Base-by-base conservation (phyloP, 2,113 vertebrate genomes). In the Odontesthes bonariensis region DNA sequence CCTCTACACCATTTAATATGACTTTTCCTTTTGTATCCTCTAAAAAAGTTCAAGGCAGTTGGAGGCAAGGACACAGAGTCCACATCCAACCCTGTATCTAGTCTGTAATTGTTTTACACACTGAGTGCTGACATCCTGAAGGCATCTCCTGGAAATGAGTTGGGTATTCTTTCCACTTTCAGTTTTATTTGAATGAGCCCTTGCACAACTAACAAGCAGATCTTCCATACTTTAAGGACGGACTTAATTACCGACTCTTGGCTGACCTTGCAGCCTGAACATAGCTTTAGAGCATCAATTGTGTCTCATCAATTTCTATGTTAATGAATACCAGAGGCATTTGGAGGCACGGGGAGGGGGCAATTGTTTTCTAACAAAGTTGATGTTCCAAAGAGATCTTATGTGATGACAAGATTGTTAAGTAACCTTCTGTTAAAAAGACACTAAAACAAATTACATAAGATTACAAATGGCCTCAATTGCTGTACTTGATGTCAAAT, bases 221-320 rank as follows among this genome's bases (percentile, higher is more conserved):
- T 86, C 85, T 32, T 73, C 73, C 74, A 73, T 82, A 88, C 83
- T 89, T 91, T 78, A 80, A 89, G 81, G 67, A 87, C 85, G 68
- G 82, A 68, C 82, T 92, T 92, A 92, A 93, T 92, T 90, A 91
- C 90, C 64, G 87, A 84, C 86, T 89, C 83, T 89, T 91, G 92
- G 90, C 90, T 86, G 91, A 92, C 92, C 90, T 93, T 93, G 90
- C 87, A 82, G 81, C 82, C 78, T 88, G 88, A 90, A 90, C 89
- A 88, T 91, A 86, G 90, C 90, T 92, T 89, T 83, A 82, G 87
- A 89, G 86, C 90, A 84, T 89, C 87, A 90, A 89, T 90, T 89
- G 83, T 80, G 59, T 77, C 86, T 93, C 80, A 62, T 90, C 92
- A 91, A 93, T 93, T 90, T 93, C 86, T 90, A 92, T 92, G 91